Evolutionary conservation across 2,797 vertebrate genomes (phyloP).

Genomic region (Champsocephalus esox): DNA sequence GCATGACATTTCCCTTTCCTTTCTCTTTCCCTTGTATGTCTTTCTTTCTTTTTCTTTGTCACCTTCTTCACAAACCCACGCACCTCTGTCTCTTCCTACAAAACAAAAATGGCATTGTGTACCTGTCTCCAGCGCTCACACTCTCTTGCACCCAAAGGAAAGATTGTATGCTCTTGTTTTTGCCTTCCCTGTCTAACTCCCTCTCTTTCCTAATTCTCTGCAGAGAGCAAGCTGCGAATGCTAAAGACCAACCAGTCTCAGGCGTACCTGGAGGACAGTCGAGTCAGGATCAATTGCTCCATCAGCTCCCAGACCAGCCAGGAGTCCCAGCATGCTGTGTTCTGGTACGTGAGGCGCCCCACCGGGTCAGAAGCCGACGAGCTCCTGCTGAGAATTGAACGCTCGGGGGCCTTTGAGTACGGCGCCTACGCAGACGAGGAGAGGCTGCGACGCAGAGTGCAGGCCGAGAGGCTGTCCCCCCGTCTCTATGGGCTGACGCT

Average conservation of each 20-base stretch:
- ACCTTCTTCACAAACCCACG: slow-evolving; percentile 44
- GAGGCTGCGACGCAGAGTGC: slow-evolving; percentile 89
- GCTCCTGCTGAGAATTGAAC: slow-evolving; percentile 93
- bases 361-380: slow-evolving; percentile 90
- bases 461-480: slow-evolving; percentile 87
- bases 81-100: slow-evolving; percentile 50
- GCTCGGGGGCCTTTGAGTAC: slow-evolving; percentile 90
- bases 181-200: slow-evolving; percentile 1
- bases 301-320: slow-evolving; percentile 91
- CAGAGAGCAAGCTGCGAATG: slow-evolving; percentile 93
- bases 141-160: slow-evolving; percentile 50
- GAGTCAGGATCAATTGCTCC: slow-evolving; percentile 92
- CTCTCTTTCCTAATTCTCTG: neutral
- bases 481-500: slow-evolving; percentile 88
- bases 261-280: slow-evolving; percentile 91
- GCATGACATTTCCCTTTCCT: slow-evolving; percentile 56
- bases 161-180: slow-evolving; percentile 41
- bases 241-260: slow-evolving; percentile 93
- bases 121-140: slow-evolving; percentile 58
- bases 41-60: slow-evolving; percentile 50
- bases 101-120: slow-evolving; percentile 69
- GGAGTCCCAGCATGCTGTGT: slow-evolving; percentile 92
- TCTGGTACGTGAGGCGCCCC: slow-evolving; percentile 93
- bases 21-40: slow-evolving; percentile 19
- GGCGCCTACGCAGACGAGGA: slow-evolving; percentile 95